These are phyloP conservation scores for Sebastolobus altivelis DNA, from an alignment of 2,797 vertebrate genomes.

Conservation along the genomic window DNA sequence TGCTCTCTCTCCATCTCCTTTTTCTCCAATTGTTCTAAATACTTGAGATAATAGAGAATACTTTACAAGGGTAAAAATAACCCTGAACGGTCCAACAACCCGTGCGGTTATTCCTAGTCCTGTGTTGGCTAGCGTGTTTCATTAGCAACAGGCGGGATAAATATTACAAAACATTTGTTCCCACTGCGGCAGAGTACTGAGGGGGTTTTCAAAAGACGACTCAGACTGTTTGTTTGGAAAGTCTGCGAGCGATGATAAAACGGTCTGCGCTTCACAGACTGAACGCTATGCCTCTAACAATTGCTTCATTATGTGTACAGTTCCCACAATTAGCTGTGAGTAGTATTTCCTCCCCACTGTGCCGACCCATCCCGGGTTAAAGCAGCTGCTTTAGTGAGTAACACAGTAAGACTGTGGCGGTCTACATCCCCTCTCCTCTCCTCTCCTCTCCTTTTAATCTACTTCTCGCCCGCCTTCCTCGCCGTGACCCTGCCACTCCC, in stretches of 20 bases:
- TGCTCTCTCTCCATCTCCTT: conserved; percentile 26
- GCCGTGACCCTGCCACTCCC: conserved; percentile 56
- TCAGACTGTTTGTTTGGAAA: conserved; percentile 73
- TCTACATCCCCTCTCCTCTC: conserved; percentile 21
- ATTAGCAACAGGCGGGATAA: conserved; percentile 76
- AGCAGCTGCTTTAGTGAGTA: conserved; percentile 53
- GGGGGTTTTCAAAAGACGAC: conserved; percentile 47
- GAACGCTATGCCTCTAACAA: conserved; percentile 72
- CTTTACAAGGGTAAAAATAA: conserved; percentile 72
- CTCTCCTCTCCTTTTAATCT: conserved; percentile 45
- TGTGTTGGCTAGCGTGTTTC: conserved; percentile 43
- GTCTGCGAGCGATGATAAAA: conserved; percentile 78
- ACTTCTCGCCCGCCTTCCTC: conserved; percentile 35
- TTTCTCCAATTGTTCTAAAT: conserved; percentile 67
- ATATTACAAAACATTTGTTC: conserved; percentile 81
- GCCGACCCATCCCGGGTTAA: conserved; percentile 41
- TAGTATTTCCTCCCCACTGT: conserved; percentile 77
- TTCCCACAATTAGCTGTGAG: conserved; percentile 85
- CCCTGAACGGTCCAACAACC: conserved; percentile 47
- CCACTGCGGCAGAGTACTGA: conserved; percentile 37
- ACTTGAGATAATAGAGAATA: conserved; percentile 62
- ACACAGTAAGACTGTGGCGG: conserved; percentile 40
- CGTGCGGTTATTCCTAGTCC: conserved; percentile 43
- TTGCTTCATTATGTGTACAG: conserved; percentile 82
- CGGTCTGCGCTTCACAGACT: conserved; percentile 58